phyloP scores from a whole-genome alignment of 2,113 vertebrate species.

The Chloropsis cyanopogon region DNA sequence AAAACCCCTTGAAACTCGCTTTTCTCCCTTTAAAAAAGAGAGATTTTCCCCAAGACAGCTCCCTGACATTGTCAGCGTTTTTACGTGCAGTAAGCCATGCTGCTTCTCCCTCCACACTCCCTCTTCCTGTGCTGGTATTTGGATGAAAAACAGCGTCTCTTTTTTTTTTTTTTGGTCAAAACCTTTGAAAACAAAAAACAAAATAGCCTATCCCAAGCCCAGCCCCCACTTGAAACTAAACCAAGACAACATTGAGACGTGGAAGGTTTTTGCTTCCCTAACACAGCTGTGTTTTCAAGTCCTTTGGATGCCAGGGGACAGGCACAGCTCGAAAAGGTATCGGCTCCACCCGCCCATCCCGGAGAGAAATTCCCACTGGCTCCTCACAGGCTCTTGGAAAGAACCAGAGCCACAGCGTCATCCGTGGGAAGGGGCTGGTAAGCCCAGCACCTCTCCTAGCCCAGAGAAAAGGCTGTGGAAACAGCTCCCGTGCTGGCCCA shows the following conservation, averaged over 20 bases:
- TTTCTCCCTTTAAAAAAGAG: neutral
- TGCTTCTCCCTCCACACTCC: neutral
- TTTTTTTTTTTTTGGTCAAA: neutral
- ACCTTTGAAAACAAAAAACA: conserved; percentile 21
- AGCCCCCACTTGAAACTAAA: neutral
- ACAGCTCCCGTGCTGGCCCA: neutral
- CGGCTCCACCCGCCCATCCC: fast-evolving
- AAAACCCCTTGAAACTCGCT: neutral
- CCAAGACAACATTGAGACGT: neutral
- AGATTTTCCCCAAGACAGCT: neutral
- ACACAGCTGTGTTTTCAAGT: conserved; percentile 52
- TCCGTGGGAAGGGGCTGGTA: neutral
- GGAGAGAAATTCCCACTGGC: neutral
- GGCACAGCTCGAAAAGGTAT: neutral
- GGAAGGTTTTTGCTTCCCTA: conserved; percentile 11
- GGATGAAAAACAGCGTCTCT: neutral
- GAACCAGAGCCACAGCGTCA: neutral
- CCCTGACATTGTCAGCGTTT: neutral
- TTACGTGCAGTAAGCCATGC: neutral
- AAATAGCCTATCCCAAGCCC: neutral
- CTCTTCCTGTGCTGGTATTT: neutral
- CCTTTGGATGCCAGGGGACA: neutral
- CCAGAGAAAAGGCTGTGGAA: neutral
- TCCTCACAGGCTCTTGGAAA: neutral
- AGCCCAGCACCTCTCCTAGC: neutral